Evolutionary conservation across 2,113 vertebrate genomes (phyloP).

Genomic region (Struthidea cinerea): DNA sequence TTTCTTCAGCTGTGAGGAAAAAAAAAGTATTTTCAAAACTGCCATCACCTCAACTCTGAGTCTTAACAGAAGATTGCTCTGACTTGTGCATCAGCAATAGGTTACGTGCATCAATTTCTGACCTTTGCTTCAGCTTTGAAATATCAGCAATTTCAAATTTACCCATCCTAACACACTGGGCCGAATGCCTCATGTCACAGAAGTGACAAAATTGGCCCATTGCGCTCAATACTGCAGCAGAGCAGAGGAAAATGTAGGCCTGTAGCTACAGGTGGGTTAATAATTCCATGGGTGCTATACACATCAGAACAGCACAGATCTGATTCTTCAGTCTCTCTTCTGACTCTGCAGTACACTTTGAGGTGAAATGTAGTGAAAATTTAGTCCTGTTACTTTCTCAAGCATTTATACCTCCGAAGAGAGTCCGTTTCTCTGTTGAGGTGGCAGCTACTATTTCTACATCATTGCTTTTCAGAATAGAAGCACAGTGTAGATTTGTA

Average conservation of each 20-base stretch:
- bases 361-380: not conserved
- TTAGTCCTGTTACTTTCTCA: not conserved
- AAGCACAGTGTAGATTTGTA: not conserved
- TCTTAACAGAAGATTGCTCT: constrained; percentile 1
- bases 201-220: not conserved
- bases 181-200: not conserved
- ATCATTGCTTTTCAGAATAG: not conserved
- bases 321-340: not conserved
- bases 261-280: not conserved
- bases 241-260: not conserved
- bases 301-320: not conserved
- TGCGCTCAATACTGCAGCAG: not conserved
- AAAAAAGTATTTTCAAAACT: not conserved
- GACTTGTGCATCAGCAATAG: constrained; percentile 10
- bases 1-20: not conserved
- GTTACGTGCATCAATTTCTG: not conserved
- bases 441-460: not conserved
- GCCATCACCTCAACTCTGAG: not conserved
- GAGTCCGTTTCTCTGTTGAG: not conserved
- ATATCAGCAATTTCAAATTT: constrained; percentile 11
- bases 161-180: not conserved
- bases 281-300: not conserved
- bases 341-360: not conserved
- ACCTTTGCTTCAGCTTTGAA: constrained; percentile 28
- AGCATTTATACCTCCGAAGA: not conserved